phyloP scores from a whole-genome alignment of 23 tunicate species.

The Trididemnum miniatum region DNA sequence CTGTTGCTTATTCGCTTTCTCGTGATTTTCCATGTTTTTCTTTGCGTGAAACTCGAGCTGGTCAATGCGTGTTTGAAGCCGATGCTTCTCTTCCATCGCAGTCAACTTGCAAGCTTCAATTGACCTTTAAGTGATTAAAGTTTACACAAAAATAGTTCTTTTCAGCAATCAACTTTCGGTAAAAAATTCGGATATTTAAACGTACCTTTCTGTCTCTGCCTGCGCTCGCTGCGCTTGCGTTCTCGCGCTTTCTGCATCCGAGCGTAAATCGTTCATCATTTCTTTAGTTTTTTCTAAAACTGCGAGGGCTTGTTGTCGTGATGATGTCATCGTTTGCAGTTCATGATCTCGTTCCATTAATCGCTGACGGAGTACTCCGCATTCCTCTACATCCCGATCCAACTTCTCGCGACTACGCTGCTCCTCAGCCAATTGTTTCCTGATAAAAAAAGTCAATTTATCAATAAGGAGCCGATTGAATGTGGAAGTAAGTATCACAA shows the following conservation, averaged over 20 bases:
- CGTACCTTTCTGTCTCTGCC: constrained; percentile 47
- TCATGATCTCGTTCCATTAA: constrained; percentile 53
- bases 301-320: constrained; percentile 38
- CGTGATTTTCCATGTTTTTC: constrained; percentile 13
- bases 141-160: background rate
- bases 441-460: too few relatives aligned
- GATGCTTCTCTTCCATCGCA: constrained; percentile 82
- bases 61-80: constrained; percentile 57
- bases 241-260: constrained; percentile 57
- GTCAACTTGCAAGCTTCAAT: constrained; percentile 50
- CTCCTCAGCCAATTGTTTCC: background rate
- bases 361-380: constrained; percentile 32
- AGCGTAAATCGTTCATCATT: constrained; percentile 33
- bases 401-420: background rate
- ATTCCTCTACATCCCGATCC: background rate
- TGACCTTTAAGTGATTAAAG: background rate
- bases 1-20: constrained; percentile 49
- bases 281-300: constrained; percentile 66
- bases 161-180: background rate
- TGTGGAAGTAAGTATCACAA: too few relatives aligned
- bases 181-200: too few relatives aligned
- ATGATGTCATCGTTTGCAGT: constrained; percentile 52
- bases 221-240: constrained; percentile 54
- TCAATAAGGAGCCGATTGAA: too few relatives aligned
- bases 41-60: constrained; percentile 56